These are phyloP conservation scores for Gambusia holbrooki DNA, from an alignment of 2,113 vertebrate genomes.

Conservation along the genomic window DNA sequence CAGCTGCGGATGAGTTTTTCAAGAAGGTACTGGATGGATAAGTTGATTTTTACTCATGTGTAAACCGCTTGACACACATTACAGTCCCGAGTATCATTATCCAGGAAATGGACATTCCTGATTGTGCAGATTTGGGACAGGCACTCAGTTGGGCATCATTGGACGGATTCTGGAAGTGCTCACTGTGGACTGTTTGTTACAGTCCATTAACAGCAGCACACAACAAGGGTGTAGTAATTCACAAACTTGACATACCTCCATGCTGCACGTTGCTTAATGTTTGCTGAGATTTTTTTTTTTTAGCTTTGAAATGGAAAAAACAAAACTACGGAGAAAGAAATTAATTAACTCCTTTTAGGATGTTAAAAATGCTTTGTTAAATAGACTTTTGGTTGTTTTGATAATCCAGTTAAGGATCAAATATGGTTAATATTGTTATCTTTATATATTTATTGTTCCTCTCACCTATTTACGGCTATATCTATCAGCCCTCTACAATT, in stretches of 20 bases:
- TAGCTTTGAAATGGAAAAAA: not conserved
- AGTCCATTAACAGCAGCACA: not conserved
- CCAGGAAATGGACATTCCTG: slow-evolving; percentile 54
- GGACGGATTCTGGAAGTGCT: slow-evolving; percentile 8
- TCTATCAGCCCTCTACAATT: too few relatives aligned
- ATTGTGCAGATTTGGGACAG: slow-evolving; percentile 43
- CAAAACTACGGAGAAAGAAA: not conserved
- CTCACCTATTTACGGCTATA: too few relatives aligned
- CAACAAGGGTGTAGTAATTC: not conserved
- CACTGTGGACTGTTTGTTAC: slow-evolving; percentile 6
- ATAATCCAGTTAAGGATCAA: not conserved
- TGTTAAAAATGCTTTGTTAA: too few relatives aligned
- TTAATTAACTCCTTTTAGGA: not conserved
- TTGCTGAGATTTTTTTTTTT: not conserved
- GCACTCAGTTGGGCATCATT: slow-evolving; percentile 29
- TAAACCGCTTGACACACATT: slow-evolving; percentile 63
- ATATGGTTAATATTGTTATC: not conserved
- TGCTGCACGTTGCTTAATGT: not conserved
- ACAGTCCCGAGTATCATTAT: slow-evolving; percentile 77
- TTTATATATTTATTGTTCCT: too few relatives aligned
- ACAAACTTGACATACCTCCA: not conserved
- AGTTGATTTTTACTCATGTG: slow-evolving; percentile 15
- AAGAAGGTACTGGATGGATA: not conserved
- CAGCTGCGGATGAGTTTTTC: slow-evolving; percentile 35
- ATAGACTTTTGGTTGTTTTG: not conserved